Percentiles rank a stretch among this genome's conserved stretches.
These are phyloP conservation scores for Scaptodrosophila latifasciaeformis DNA, from an alignment of 2,888 invertebrate species.

Conservation along the genomic window DNA sequence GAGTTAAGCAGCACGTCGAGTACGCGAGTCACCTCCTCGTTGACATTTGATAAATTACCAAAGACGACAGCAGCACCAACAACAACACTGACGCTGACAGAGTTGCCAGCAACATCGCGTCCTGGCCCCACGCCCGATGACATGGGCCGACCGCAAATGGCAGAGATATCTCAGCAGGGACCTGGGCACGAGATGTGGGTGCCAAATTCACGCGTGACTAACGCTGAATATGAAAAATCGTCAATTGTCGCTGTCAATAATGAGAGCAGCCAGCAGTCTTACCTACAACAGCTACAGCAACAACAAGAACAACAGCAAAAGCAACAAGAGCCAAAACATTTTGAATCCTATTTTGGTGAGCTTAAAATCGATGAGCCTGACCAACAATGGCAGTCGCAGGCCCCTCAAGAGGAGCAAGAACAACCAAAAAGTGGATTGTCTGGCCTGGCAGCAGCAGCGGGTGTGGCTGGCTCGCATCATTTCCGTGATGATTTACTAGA, in stretches of 20 bases:
- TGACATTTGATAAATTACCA: conserved; percentile 65
- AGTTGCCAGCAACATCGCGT: conserved; percentile 39
- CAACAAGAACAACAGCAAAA: conserved; percentile 7
- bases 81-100: conserved; percentile 27
- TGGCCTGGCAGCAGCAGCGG: no score
- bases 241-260: conserved; percentile 54
- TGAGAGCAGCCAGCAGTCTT: conserved; percentile 32
- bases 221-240: conserved; percentile 64
- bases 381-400: conserved; percentile 7
- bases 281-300: conserved; percentile 21
- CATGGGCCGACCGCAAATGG: conserved; percentile 47
- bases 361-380: conserved; percentile 61
- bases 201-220: conserved; percentile 62
- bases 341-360: conserved; percentile 57
- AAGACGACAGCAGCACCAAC: conserved; percentile 32
- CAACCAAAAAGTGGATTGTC: conserved; percentile 7
- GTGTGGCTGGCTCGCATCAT: conserved; percentile 36
- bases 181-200: conserved; percentile 24
- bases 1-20: conserved; percentile 56
- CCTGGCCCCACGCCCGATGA: conserved; percentile 23
- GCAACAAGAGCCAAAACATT: conserved; percentile 30
- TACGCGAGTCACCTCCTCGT: conserved; percentile 58
- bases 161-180: conserved; percentile 11
- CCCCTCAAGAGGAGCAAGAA: conserved; percentile 29
- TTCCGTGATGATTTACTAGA: conserved; percentile 52